Evolutionary conservation across 2,888 invertebrate genomes (phyloP), one percentile per base, ranked within the genome.

Genomic region (Pyrrhia umbra): DNA sequence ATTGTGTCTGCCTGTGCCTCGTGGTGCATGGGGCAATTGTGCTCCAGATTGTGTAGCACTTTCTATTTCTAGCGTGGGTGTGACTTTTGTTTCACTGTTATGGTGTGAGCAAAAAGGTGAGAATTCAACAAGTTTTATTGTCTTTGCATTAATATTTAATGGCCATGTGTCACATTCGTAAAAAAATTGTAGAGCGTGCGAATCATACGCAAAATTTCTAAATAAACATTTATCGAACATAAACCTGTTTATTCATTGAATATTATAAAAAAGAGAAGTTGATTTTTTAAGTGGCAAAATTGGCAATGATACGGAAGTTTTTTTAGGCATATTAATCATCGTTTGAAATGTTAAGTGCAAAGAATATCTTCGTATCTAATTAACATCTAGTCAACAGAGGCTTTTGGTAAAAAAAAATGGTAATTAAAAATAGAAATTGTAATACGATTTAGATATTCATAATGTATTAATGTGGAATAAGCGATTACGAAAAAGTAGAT

Each of bases 11-110:
- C 16, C 9, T 21, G 43, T 55, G 21, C 68, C 51, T 80, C 80
- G 83, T 86, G 85, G 86, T 86, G 85, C 89, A 89, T 85, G 74
- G 75, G 79, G 79, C 87, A 86, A 88, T 88, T 85, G 83, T 71
- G 69, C 71, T 77, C 69, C 70, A 70, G 63, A 72, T 66, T 60
- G 71, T 60, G 49, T 54, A 34, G 58, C 45, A 75, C 81, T 80
- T 81, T 79, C 82, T 75, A 71, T 69, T 76, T 77, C 75, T 65
- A 57, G 67, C 25, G 71, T 78, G 72, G 68, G 69, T 70, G 71
- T 63, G 55, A 72, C 52, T 71, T 63, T 63, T 56, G 54, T 62
- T 67, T 60, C 30, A 61, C 54, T 52, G 70, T 77, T 47, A 55
- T 25, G 25, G 46, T 45, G 40, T 46, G 43, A 43, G 56, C 30